Evolutionary conservation across 2,888 invertebrate species (phyloP), one percentile per base, ranked within the genome.

Genomic region (Callimorpha dominula): DNA sequence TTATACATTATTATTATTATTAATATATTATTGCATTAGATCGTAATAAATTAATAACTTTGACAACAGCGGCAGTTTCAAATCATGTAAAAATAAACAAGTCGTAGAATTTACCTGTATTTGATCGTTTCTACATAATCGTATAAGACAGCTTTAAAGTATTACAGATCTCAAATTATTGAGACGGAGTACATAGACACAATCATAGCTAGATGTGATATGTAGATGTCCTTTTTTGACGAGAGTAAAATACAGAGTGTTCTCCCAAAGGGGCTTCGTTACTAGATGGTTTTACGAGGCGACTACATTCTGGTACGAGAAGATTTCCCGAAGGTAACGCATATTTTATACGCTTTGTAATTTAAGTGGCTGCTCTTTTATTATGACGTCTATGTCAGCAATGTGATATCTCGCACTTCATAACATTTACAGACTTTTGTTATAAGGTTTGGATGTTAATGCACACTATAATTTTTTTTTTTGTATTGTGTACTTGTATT

Each of bases 311-410:
- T 81, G 84, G 86, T 85, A 87, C 86, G 86, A 81, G 88, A 89
- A 93, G 93, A 94, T 94, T 94, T 94, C 94, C 94, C 94, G 86
- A 72, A 88, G 93, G 94, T 90, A 89, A 91, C 89, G 93, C 93
- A 93, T 94, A 92, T 92, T 92, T 93, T 91, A 93, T 92, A 89
- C 87, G 87, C 85, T 87, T 85, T 89, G 89, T 92, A 91, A 93
- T 94, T 92, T 91, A 91, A 93, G 90, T 90, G 88, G 86, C 88
- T 89, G 84, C 82, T 90, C 84, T 89, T 88, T 89, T 91, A 89
- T 88, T 88, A 88, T 88, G 87, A 89, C 86, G 83, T 86, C 77
- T 82, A 76, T 78, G 78, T 82, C 70, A 79, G 72, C 63, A 81
- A 78, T 69, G 83, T 78, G 81, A 83, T 84, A 75, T 77, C 77